Percentiles rank a stretch among this genome's conserved stretches.
Evolutionary conservation across 2,888 invertebrate genomes (phyloP).

Genomic region (Ormyrus nitidulus): DNA sequence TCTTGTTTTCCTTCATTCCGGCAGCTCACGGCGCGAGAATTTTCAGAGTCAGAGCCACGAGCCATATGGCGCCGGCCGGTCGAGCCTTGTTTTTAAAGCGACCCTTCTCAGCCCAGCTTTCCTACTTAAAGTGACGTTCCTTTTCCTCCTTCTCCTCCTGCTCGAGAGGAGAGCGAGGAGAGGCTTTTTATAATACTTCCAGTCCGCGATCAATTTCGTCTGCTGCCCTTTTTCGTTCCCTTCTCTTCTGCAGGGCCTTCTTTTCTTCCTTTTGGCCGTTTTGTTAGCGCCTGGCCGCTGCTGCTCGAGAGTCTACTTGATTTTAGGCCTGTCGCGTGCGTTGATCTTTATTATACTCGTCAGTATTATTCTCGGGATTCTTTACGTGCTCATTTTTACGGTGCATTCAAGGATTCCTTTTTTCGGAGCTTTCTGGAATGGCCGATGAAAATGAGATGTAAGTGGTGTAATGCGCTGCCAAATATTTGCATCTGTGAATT

Average conservation of each 20-base stretch:
- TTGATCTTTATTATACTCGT: no score
- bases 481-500: no score
- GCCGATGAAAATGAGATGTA: no score
- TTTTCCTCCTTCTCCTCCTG: slow-evolving; percentile 35
- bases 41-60: slow-evolving; percentile 40
- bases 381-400: not conserved
- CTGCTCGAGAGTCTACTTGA: no score
- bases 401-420: not conserved
- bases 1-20: slow-evolving; percentile 10
- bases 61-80: slow-evolving; percentile 60
- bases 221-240: slow-evolving; percentile 21
- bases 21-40: slow-evolving; percentile 15
- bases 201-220: slow-evolving; percentile 46
- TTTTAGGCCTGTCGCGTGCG: no score
- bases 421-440: no score
- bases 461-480: no score
- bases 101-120: slow-evolving; percentile 51
- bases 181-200: slow-evolving; percentile 13
- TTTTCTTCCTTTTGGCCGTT: not conserved
- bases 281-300: no score
- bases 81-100: slow-evolving; percentile 57
- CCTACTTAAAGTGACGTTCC: slow-evolving; percentile 44
- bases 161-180: slow-evolving; percentile 20
- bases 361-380: no score
- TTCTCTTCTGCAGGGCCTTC: not conserved